Evolutionary conservation across 2,797 vertebrate genomes (phyloP).

Genomic region (Sphenopsis melanotis): DNA sequence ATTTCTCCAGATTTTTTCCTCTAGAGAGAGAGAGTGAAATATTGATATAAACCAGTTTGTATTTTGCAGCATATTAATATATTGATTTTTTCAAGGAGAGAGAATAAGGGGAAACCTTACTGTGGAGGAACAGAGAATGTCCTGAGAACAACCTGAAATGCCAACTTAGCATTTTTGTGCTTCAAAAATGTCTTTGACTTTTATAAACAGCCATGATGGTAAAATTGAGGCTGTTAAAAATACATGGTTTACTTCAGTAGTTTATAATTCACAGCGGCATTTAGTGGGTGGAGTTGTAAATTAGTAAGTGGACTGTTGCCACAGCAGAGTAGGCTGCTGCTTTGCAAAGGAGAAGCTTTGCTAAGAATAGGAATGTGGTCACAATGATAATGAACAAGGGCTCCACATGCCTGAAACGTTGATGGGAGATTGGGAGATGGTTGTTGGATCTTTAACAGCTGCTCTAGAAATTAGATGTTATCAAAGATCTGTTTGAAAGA

Average conservation of each 20-base stretch:
- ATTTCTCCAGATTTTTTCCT: background rate
- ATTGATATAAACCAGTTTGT: background rate
- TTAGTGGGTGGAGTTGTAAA: constrained; percentile 77
- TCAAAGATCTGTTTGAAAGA: constrained; percentile 13
- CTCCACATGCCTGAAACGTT: constrained; percentile 39
- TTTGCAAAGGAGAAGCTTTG: constrained; percentile 52
- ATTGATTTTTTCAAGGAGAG: background rate
- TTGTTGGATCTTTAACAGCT: constrained; percentile 59
- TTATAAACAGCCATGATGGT: constrained; percentile 44
- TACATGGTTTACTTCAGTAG: constrained; percentile 73
- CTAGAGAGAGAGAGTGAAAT: background rate
- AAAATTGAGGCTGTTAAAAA: constrained; percentile 80
- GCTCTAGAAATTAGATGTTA: constrained; percentile 67
- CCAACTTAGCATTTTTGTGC: constrained; percentile 66
- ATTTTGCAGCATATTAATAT: background rate
- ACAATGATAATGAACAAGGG: constrained; percentile 72
- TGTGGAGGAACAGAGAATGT: background rate
- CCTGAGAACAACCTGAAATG: constrained; percentile 64
- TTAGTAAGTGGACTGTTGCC: constrained; percentile 71
- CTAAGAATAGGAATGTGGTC: constrained; percentile 77
- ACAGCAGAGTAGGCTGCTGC: constrained; percentile 55
- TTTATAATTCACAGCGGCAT: constrained; percentile 73
- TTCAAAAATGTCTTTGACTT: constrained; percentile 51
- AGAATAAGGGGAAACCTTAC: background rate
- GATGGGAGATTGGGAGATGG: constrained; percentile 52